These are phyloP conservation scores for Acanthiza pusilla DNA, from an alignment of 2,797 vertebrate species.

Conservation along the genomic window DNA sequence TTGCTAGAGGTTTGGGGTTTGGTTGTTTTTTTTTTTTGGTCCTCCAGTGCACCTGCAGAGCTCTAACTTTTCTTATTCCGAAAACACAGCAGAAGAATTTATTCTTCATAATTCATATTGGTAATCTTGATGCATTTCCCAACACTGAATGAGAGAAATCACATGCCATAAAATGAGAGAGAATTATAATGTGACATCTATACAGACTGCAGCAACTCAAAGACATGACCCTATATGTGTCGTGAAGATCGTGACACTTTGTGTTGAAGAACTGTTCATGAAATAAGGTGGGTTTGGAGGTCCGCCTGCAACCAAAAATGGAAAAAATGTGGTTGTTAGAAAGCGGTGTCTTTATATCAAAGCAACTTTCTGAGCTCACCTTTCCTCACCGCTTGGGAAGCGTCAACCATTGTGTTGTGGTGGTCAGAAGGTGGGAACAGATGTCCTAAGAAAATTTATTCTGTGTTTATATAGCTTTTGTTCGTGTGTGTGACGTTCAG, in stretches of 20 bases:
- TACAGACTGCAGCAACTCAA: neutral
- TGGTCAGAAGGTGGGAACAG: neutral
- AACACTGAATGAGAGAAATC: neutral
- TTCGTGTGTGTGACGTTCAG: neutral
- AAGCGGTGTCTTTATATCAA: neutral
- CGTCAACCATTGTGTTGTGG: neutral
- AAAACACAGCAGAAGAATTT: neutral
- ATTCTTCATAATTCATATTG: neutral
- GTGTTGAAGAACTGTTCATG: neutral
- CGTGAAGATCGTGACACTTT: neutral
- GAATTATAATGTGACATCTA: neutral
- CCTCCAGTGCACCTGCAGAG: neutral
- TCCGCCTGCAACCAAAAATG: neutral
- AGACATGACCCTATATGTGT: fast-evolving
- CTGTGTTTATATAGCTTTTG: neutral
- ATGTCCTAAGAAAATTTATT: neutral
- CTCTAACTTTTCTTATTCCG: neutral
- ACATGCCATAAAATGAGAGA: fast-evolving
- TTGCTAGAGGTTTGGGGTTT: neutral
- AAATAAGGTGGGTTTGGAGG: neutral
- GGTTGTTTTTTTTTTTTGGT: too few species aligned
- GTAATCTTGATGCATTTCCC: neutral
- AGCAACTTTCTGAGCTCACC: neutral
- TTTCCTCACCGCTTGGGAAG: neutral
- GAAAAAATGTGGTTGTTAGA: neutral